Percentiles rank a stretch among this genome's conserved stretches.
phyloP scores from a whole-genome alignment of 1,140 invertebrate genomes.

The Papilio xuthus region DNA sequence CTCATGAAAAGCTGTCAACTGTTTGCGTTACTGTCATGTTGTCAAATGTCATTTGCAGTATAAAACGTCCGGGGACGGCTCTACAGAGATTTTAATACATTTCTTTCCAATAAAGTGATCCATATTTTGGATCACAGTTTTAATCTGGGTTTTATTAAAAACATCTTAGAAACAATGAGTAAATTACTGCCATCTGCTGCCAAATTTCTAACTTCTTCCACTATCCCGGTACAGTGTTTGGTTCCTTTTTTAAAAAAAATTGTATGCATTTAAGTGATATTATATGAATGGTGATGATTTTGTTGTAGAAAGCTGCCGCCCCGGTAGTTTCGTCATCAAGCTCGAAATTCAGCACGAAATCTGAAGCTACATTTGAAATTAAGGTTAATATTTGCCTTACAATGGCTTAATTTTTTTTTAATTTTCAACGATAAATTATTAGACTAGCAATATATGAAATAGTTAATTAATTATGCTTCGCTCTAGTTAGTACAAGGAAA shows the following conservation, averaged over 20 bases:
- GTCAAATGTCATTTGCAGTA: slow-evolving; percentile 31
- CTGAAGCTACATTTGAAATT: slow-evolving; percentile 88
- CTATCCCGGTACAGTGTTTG: slow-evolving; percentile 52
- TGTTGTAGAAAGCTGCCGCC: slow-evolving; percentile 68
- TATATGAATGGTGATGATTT: slow-evolving; percentile 31
- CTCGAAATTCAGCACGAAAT: slow-evolving; percentile 84
- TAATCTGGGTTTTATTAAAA: slow-evolving; percentile 70
- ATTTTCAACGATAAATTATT: not conserved
- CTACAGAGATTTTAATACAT: slow-evolving; percentile 32
- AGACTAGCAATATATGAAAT: not conserved
- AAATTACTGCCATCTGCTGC: slow-evolving; percentile 68
- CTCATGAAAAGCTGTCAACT: slow-evolving; percentile 1
- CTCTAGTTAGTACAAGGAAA: slow-evolving; percentile 20
- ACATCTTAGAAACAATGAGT: slow-evolving; percentile 68
- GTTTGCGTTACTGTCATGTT: slow-evolving; percentile 9
- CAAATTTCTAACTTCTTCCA: slow-evolving; percentile 62
- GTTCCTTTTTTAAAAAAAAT: slow-evolving; percentile 33
- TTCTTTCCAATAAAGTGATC: slow-evolving; percentile 49
- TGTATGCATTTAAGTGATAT: slow-evolving; percentile 16
- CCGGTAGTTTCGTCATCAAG: slow-evolving; percentile 70
- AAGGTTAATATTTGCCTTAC: slow-evolving; percentile 77
- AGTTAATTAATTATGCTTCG: not conserved
- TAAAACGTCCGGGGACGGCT: slow-evolving; percentile 30
- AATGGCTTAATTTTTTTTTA: not conserved
- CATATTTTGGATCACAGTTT: slow-evolving; percentile 54